These are phyloP conservation scores for Montipora efflorescens DNA, from an alignment of 64 coral and sea anemone genomes.

Conservation along the genomic window DNA sequence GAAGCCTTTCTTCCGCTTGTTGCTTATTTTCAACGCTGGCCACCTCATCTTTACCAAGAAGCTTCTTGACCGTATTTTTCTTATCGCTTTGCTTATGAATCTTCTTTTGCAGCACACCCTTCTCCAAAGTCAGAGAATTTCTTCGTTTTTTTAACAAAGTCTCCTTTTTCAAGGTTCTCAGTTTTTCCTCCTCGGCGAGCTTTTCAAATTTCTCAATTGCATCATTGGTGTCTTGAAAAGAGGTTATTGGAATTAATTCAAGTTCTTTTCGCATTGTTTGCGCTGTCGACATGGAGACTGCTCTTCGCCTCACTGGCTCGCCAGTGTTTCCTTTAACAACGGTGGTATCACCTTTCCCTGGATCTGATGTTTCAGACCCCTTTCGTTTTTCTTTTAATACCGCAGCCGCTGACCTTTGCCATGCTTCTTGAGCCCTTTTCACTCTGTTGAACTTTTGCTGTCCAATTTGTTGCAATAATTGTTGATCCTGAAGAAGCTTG, in stretches of 20 bases:
- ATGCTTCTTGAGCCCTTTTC: slow-evolving; percentile 72
- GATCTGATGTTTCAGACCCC: slow-evolving; percentile 24
- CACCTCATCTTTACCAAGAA: slow-evolving; percentile 76
- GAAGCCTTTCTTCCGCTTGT: slow-evolving; percentile 64
- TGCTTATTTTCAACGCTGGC: slow-evolving; percentile 42
- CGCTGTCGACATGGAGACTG: not conserved
- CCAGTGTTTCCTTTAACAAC: not conserved
- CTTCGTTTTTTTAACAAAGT: slow-evolving; percentile 84
- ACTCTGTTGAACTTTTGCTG: slow-evolving; percentile 65
- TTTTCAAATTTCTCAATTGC: slow-evolving; percentile 76
- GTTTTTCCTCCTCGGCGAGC: slow-evolving; percentile 89
- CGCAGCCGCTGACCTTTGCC: slow-evolving; percentile 84
- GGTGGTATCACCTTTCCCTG: not conserved
- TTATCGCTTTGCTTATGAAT: slow-evolving; percentile 72
- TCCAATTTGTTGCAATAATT: slow-evolving; percentile 75
- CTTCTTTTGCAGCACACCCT: slow-evolving; percentile 85
- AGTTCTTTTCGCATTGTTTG: not conserved
- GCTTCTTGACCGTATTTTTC: slow-evolving; percentile 80
- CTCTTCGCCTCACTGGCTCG: not conserved
- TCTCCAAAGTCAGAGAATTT: slow-evolving; percentile 89
- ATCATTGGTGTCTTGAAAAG: slow-evolving; percentile 29
- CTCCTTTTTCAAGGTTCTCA: slow-evolving; percentile 77
- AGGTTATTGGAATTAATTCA: slow-evolving; percentile 5
- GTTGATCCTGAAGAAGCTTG: slow-evolving; percentile 87
- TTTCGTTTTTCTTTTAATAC: slow-evolving; percentile 58